These are phyloP conservation scores for Siphlonurus alternatus DNA, from an alignment of 2,888 invertebrate species.

Conservation along the genomic window DNA sequence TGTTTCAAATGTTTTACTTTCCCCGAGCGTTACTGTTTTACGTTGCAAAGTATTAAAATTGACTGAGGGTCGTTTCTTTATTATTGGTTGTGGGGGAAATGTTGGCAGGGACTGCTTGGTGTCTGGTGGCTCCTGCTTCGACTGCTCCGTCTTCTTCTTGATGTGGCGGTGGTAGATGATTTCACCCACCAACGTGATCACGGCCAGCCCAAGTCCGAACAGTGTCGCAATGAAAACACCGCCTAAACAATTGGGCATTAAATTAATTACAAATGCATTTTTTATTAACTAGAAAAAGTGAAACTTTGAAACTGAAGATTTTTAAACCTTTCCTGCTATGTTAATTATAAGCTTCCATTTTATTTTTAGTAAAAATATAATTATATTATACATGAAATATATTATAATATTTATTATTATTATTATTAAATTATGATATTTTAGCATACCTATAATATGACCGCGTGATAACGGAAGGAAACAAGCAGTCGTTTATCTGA, in stretches of 20 bases:
- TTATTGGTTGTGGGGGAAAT: background rate
- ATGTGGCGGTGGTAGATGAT: constrained; percentile 50
- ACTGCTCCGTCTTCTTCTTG: background rate
- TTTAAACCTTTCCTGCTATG: no score
- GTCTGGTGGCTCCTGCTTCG: background rate
- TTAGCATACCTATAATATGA: background rate
- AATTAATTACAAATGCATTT: no score
- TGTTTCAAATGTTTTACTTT: background rate
- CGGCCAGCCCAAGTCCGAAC: constrained; percentile 66
- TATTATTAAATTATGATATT: background rate
- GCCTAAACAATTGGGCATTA: no score
- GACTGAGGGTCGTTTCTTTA: background rate
- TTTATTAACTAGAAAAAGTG: constrained; percentile 13
- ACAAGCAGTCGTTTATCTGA: no score
- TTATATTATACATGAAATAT: background rate
- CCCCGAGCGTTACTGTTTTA: background rate
- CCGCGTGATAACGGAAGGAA: no score
- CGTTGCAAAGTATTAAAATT: background rate
- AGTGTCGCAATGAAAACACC: constrained; percentile 84
- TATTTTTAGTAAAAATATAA: no score
- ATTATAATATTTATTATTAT: background rate
- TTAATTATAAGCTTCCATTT: no score
- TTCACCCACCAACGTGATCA: constrained; percentile 67
- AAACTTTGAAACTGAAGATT: background rate
- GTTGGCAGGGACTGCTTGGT: background rate